Evolutionary conservation across 2,797 vertebrate species (phyloP).

Genomic region (Craterocephalus amniculus): DNA sequence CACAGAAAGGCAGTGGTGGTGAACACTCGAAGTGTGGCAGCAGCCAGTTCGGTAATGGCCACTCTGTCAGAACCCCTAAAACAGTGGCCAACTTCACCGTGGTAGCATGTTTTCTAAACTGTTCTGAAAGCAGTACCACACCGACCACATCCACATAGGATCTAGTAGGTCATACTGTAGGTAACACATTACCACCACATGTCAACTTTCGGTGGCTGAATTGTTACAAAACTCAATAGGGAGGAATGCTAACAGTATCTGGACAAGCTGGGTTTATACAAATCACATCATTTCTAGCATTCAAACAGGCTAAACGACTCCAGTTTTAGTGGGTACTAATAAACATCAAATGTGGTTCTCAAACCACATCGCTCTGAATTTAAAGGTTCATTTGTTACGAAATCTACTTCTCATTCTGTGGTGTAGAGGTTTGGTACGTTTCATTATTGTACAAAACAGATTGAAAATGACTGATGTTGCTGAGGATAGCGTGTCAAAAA

Average conservation of each 20-base stretch:
- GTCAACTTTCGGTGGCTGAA: neutral
- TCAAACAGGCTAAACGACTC: neutral
- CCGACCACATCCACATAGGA: too few species aligned
- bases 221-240: neutral
- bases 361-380: neutral
- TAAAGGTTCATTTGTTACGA: neutral
- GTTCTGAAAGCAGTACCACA: too few species aligned
- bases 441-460: conserved; percentile 12
- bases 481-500: conserved; percentile 10
- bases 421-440: conserved; percentile 2
- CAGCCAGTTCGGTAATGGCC: too few species aligned
- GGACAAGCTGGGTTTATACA: neutral
- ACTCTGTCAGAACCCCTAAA: too few species aligned
- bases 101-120: too few species aligned
- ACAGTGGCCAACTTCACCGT: too few species aligned
- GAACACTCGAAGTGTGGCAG: too few species aligned
- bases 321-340: too few species aligned
- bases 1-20: too few species aligned
- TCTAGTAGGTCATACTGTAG: too few species aligned
- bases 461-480: conserved; percentile 8
- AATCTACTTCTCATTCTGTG: neutral
- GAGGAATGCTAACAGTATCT: neutral
- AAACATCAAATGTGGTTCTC: neutral
- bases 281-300: neutral
- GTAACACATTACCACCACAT: neutral